Base-by-base conservation (phyloP, 2,113 vertebrate species). In the Arizona elegans region DNA sequence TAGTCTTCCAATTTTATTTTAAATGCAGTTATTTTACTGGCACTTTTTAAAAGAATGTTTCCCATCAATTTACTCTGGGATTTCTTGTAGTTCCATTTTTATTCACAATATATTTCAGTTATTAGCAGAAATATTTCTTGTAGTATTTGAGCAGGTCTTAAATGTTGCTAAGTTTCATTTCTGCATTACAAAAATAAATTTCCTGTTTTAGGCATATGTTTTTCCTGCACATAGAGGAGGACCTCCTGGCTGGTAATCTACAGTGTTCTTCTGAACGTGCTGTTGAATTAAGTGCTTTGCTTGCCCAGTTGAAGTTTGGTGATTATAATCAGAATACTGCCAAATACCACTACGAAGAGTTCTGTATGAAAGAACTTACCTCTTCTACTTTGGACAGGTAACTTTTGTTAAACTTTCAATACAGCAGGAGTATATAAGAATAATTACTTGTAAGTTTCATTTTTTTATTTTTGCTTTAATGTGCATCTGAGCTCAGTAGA, bases 291-390 rank as follows among this genome's bases (percentile, higher is more conserved):
- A 99, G 99, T 5, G 98, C 99, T 0, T 97, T 99, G 52, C 95
- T 99, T 97, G 99, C 99, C 9, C 99, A 99, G 96, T 98, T 98
- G 5, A 99, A 99, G 95, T 99, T 99, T 38, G 99, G 99, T 3
- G 99, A 99, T 97, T 99, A 99, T 96, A 99, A 99, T 96, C 99
- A 99, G 97, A 99, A 99, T 97, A 99, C 99, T 0, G 99, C 99
- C 93, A 98, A 98, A 97, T 99, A 99, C 96, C 99, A 94, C 97
- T 99, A 99, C 24, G 98, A 98, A 0, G 98, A 99, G 54, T 94
- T 99, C 89, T 99, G 98, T 94, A 97, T 98, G 2, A 98, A 98
- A 95, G 98, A 99, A 85, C 98, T 98, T 89, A 98, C 97, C 94
- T 97, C 97, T 0, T 92, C 97, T 3, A 65, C 96, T 90, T 92